Conservation (phyloP, 2,797 vertebrate species). For the Diplodus puntazzo region DNA sequence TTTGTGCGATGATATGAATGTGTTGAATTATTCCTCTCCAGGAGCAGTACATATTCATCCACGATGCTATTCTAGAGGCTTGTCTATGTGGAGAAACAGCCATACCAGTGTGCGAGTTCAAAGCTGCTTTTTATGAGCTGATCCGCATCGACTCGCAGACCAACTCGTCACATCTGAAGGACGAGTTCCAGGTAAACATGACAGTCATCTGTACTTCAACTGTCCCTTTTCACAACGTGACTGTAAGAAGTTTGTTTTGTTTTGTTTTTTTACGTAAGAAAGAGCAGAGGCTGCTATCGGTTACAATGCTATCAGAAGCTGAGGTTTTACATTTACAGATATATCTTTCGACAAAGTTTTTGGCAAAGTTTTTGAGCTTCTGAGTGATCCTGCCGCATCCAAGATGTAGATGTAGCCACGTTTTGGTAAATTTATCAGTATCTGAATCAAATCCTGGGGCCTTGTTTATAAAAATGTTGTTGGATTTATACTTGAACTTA, state of each 20-base stretch:
- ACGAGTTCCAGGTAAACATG: constrained; percentile 95
- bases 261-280: not conserved
- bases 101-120: constrained; percentile 98
- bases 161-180: constrained; percentile 99
- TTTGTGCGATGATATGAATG: constrained; percentile 37
- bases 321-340: not conserved
- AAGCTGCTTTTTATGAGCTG: constrained; percentile 99
- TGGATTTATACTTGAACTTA: too few species aligned
- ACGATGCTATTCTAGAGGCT: constrained; percentile 98
- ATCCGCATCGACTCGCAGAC: constrained; percentile 99
- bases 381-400: not conserved
- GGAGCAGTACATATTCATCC: constrained; percentile 99
- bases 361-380: not conserved
- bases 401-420: not conserved
- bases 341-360: not conserved
- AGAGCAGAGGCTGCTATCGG: not conserved
- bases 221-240: not conserved
- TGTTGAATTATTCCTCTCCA: constrained; percentile 67
- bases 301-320: not conserved
- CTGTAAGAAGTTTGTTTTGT: not conserved
- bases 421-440: not conserved
- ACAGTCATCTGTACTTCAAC: not conserved
- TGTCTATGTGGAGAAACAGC: constrained; percentile 99
- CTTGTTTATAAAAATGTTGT: too few species aligned
- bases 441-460: not conserved